Evolutionary conservation across 2,113 vertebrate species (phyloP).

Genomic region (Mugil cephalus): DNA sequence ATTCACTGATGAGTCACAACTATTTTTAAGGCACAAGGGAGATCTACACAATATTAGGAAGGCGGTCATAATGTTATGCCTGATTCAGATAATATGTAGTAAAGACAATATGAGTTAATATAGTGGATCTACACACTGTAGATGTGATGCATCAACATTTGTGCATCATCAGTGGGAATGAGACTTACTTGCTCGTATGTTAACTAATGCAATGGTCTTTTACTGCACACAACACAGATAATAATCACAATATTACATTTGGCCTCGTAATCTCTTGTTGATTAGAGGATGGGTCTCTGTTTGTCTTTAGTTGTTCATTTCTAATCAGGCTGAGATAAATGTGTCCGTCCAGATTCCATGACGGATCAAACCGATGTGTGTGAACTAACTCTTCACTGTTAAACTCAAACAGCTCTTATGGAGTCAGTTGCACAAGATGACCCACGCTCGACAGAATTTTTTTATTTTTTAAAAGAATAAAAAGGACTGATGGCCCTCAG

Average conservation of each 20-base stretch:
- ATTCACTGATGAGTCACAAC: too few species aligned
- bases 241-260: neutral
- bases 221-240: too few species aligned
- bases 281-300: conserved; percentile 6
- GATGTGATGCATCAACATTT: too few species aligned
- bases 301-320: conserved; percentile 3
- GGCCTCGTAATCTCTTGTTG: neutral
- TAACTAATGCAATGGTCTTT: neutral
- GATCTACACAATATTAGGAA: too few species aligned
- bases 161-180: too few species aligned
- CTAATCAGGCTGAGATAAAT: conserved; percentile 30
- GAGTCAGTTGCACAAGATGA: neutral
- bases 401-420: neutral
- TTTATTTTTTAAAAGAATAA: neutral
- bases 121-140: too few species aligned
- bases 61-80: too few species aligned
- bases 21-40: too few species aligned
- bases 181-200: neutral
- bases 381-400: neutral
- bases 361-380: neutral
- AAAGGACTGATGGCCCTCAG: neutral
- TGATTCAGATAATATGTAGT: too few species aligned
- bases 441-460: neutral
- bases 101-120: too few species aligned
- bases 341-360: neutral